These are phyloP conservation scores for Axis porcinus DNA, from an alignment of 2,113 vertebrate species.

Conservation along the genomic window DNA sequence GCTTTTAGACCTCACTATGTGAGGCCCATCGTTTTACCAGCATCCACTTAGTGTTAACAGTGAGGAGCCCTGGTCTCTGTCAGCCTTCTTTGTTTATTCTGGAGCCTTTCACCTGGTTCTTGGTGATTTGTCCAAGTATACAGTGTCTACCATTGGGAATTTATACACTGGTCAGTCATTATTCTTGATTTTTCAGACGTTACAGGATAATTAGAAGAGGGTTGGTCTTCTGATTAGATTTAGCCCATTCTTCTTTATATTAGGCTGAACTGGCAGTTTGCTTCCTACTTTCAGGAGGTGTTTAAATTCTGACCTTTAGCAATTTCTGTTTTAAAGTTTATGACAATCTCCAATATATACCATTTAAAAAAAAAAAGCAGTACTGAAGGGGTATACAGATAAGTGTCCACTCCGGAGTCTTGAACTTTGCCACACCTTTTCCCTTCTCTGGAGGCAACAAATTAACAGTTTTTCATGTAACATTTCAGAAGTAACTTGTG, in stretches of 20 bases:
- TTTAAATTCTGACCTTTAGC: not conserved
- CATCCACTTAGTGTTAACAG: not conserved
- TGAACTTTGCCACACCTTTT: not conserved
- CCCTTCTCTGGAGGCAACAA: not conserved
- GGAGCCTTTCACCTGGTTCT: not conserved
- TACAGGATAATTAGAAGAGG: not conserved
- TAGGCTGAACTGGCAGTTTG: not conserved
- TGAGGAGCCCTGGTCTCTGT: constrained; percentile 25
- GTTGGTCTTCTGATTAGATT: not conserved
- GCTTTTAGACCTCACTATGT: not conserved
- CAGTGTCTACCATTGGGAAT: not conserved
- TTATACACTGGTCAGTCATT: not conserved
- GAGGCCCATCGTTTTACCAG: not conserved
- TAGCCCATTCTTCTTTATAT: not conserved
- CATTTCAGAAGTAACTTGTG: not conserved
- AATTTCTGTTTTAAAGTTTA: not conserved
- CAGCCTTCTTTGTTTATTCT: constrained; percentile 36
- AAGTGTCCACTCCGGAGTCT: not conserved
- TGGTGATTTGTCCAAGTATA: not conserved
- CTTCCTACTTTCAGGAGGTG: not conserved
- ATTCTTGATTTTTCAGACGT: constrained; percentile 27
- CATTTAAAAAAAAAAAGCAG: not conserved
- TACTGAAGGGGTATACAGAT: not conserved
- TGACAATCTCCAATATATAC: not conserved
- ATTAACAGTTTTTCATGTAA: not conserved